Base-by-base conservation (phyloP, 1,140 invertebrate genomes). In the Rhizoglyphus robini region DNA sequence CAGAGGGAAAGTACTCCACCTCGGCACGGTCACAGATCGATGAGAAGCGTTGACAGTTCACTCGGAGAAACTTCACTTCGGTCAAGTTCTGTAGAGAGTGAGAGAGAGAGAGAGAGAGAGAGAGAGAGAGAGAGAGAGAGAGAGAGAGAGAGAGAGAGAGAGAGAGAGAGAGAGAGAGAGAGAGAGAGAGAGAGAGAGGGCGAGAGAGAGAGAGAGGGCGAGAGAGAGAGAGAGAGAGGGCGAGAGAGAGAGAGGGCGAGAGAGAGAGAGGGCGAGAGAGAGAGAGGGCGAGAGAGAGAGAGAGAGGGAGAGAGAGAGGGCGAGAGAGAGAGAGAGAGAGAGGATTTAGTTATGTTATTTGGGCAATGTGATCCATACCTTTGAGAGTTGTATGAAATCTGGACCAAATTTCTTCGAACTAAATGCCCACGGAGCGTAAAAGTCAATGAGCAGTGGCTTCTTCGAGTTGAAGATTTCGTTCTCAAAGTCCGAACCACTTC, bases 401-500 rank as follows among this genome's bases (percentile, higher is more conserved):
- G 85, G 84, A 67, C 83, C 82, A 73, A 88, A 83, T 47, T 79
- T 75, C 69, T 83, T 81, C 71, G 86, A 88, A 72, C 83, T 84
- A 4, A 81, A 81, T 75, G 86, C 87, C 84, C 85, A 87, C 0
- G 86, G 84, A 4, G 84, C 83, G 74, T 81, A 88, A 74, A 84
- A 88, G 73, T 87, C 84, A 15, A 88, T 75, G 15, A 87, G 67
- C 83, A 84, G 86, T 0, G 70, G 82, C 38, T 75, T 73, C 18
- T 41, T 72, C 68, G 74, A 77, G 1, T 71, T 71, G 27, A 82
- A 68, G 23, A 82, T 74, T 20, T 76, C 65, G 8, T 8, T 11
- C 18, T 73, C 70, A 31, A 76, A 73, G 48, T 80, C 78, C 8
- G 70, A 71, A 1, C 69, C 67, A 47, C 71, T 71, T 67, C 71